Evolutionary conservation across 2,113 vertebrate genomes (phyloP).

Genomic region (Podocnemis expansa): DNA sequence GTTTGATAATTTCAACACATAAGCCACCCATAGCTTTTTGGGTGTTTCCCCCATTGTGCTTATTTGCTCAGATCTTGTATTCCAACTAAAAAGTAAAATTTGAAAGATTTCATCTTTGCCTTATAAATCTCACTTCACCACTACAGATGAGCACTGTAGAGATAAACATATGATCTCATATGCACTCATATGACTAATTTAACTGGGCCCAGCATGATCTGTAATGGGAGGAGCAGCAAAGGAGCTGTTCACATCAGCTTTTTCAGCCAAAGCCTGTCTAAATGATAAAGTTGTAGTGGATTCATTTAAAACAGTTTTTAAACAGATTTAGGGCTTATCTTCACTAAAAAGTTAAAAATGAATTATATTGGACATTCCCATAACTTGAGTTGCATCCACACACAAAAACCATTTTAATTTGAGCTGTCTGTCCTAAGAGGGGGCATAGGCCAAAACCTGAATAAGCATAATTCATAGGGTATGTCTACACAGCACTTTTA

Average conservation of each 20-base stretch:
- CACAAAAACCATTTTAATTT: neutral
- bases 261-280: neutral
- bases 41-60: neutral
- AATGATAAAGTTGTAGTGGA: neutral
- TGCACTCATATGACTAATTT: neutral
- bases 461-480: neutral
- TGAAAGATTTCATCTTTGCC: neutral
- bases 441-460: neutral
- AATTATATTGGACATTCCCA: neutral
- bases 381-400: neutral
- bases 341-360: neutral
- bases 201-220: neutral
- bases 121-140: neutral
- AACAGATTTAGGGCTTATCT: neutral
- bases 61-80: neutral
- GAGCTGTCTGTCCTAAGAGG: neutral
- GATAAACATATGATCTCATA: neutral
- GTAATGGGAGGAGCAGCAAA: neutral
- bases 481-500: too few relatives aligned
- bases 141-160: neutral
- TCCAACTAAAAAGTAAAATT: neutral
- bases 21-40: neutral
- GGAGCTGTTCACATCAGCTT: neutral
- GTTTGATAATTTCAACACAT: neutral
- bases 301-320: neutral